Evolutionary conservation across 2,797 vertebrate species (phyloP).

Genomic region (Potorous gilbertii): DNA sequence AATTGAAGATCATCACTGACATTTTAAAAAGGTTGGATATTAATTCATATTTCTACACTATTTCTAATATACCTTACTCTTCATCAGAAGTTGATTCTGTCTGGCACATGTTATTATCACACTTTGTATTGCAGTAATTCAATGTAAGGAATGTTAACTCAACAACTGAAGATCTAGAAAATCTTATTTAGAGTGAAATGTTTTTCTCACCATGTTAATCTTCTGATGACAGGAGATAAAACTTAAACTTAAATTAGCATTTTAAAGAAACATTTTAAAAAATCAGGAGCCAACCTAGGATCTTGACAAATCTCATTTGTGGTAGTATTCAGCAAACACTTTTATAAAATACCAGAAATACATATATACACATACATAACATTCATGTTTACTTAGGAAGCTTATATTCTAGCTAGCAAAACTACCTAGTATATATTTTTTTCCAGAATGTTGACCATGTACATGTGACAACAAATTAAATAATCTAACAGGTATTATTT

Average conservation of each 20-base stretch:
- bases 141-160: constrained; percentile 4
- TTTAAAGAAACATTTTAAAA: not conserved
- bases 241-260: not conserved
- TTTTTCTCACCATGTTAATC: not conserved
- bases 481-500: not conserved
- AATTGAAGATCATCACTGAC: constrained; percentile 37
- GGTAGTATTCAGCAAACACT: not conserved
- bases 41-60: constrained; percentile 47
- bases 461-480: not conserved
- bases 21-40: constrained; percentile 18
- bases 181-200: constrained; percentile 21
- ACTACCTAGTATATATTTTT: not conserved
- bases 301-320: not conserved
- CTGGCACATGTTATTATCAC: not conserved
- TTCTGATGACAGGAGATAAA: not conserved
- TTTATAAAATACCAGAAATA: not conserved
- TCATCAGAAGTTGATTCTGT: constrained; percentile 32
- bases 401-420: not conserved
- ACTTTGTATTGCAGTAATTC: not conserved
- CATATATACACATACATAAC: not conserved
- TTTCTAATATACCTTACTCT: constrained; percentile 41
- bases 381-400: not conserved
- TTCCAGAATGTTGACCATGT: not conserved
- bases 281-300: not conserved
- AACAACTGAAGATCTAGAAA: constrained; percentile 28